Percentiles rank a stretch among this genome's conserved stretches.
These are phyloP conservation scores for Diorhabda sublineata DNA, from an alignment of 1,140 invertebrate species.

Conservation along the genomic window DNA sequence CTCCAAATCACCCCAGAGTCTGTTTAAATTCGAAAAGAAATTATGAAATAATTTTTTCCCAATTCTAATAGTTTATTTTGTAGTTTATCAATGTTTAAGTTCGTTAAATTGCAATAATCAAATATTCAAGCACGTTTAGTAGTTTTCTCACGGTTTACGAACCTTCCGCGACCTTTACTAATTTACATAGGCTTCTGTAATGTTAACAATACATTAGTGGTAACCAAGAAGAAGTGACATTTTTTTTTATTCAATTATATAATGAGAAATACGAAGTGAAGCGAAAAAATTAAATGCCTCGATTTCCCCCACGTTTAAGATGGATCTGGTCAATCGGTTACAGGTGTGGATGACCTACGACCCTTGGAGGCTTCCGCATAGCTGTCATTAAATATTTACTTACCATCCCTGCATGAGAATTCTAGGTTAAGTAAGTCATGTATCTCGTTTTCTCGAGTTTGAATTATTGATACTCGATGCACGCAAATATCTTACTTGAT, in stretches of 20 bases:
- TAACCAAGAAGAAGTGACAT: too few relatives aligned
- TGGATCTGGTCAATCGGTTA: conserved; percentile 32
- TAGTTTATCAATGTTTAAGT: too few relatives aligned
- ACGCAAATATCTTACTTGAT: too few relatives aligned
- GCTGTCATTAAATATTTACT: conserved; percentile 17
- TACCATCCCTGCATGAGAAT: conserved; percentile 21
- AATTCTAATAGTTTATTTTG: too few relatives aligned
- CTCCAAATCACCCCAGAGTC: too few relatives aligned
- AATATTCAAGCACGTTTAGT: background rate
- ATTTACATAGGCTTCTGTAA: conserved; percentile 12
- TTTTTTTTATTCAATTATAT: too few relatives aligned
- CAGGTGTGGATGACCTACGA: conserved; percentile 32
- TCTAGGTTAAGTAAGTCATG: conserved; percentile 26
- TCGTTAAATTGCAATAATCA: background rate
- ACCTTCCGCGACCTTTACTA: conserved; percentile 10
- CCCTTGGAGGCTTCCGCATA: conserved; percentile 27
- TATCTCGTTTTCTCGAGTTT: background rate
- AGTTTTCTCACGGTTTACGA: conserved; percentile 12
- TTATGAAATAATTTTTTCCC: too few relatives aligned
- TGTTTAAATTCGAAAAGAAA: too few relatives aligned
- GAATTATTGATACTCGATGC: too few relatives aligned
- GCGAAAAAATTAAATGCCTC: background rate
- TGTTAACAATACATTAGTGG: too few relatives aligned
- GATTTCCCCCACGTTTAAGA: background rate
- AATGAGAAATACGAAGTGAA: too few relatives aligned